A percentile compares a stretch with the other conserved stretches of the same genome.
These are phyloP conservation scores for Butorides virescens DNA, from an alignment of 2,113 vertebrate genomes.

Conservation along the genomic window DNA sequence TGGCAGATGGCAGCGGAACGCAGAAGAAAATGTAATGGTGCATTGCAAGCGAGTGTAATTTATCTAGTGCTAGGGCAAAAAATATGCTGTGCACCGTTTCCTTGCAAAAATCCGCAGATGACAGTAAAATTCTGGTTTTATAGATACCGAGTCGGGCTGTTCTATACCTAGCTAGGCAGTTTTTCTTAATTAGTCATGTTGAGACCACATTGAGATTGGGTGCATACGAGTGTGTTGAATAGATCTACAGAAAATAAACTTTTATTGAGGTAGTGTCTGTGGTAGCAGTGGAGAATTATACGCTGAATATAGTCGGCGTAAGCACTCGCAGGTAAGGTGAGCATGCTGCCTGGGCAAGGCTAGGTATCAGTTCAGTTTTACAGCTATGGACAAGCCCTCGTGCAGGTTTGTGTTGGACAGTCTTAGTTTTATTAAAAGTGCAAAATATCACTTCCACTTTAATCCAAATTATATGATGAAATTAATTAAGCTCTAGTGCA, in stretches of 20 bases:
- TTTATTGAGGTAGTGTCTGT: not conserved
- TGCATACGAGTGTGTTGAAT: not conserved
- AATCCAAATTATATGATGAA: not conserved
- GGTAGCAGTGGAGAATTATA: not conserved
- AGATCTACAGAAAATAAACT: not conserved
- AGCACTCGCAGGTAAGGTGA: not conserved
- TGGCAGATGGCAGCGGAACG: slow-evolving; percentile 20
- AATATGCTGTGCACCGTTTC: not conserved
- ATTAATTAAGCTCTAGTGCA: not conserved
- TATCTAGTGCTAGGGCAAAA: not conserved
- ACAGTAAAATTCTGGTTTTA: not conserved
- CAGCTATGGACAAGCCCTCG: not conserved
- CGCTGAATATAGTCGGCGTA: no score
- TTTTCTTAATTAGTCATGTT: not conserved
- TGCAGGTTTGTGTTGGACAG: not conserved
- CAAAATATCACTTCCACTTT: not conserved
- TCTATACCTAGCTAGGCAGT: not conserved
- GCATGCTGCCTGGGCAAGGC: not conserved
- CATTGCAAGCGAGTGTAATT: not conserved
- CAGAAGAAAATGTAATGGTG: not conserved
- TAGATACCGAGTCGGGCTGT: not conserved
- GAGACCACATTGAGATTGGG: not conserved
- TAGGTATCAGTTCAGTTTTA: not conserved
- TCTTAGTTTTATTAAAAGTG: not conserved
- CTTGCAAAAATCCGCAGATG: not conserved